Evolutionary conservation across 2,797 vertebrate species (phyloP).

Genomic region (Labroides dimidiatus): DNA sequence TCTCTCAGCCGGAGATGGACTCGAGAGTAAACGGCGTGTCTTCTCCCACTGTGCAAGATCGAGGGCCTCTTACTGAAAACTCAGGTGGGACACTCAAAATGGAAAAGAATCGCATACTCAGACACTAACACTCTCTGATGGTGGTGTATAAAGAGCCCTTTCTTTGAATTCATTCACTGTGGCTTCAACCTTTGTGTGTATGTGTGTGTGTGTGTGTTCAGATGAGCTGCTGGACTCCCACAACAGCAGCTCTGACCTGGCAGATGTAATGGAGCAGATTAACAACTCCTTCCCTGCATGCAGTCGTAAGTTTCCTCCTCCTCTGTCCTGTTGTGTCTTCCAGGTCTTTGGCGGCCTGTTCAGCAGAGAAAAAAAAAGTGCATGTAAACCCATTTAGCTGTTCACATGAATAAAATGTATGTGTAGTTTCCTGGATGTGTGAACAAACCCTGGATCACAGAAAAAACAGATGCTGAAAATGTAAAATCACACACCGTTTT

Average conservation of each 20-base stretch:
- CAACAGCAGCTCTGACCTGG: constrained; percentile 92
- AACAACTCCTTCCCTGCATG: constrained; percentile 95
- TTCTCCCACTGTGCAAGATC: constrained; percentile 86
- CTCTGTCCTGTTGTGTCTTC: constrained; percentile 15
- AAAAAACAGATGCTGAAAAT: too few species aligned
- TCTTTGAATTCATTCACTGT: background rate
- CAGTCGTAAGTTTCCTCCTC: constrained; percentile 88
- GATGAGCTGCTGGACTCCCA: constrained; percentile 91
- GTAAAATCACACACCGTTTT: too few species aligned
- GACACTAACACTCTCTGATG: constrained; percentile 22
- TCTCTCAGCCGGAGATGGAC: constrained; percentile 89
- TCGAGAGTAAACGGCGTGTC: constrained; percentile 89
- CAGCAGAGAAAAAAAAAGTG: constrained; percentile 43
- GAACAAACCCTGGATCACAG: background rate
- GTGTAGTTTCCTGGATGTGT: background rate
- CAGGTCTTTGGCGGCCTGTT: constrained; percentile 23
- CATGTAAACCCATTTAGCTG: background rate
- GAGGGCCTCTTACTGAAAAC: constrained; percentile 84
- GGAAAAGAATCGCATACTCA: constrained; percentile 4
- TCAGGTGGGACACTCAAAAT: constrained; percentile 83
- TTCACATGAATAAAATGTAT: background rate
- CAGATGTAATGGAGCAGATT: constrained; percentile 97
- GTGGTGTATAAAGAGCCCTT: background rate
- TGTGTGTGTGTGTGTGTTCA: constrained; percentile 68
- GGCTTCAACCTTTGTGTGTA: constrained; percentile 18